These are phyloP conservation scores for Cliona cf. orientalis DNA, from an alignment of 37 sponge, comb jelly and placozoan species.

Conservation along the genomic window DNA sequence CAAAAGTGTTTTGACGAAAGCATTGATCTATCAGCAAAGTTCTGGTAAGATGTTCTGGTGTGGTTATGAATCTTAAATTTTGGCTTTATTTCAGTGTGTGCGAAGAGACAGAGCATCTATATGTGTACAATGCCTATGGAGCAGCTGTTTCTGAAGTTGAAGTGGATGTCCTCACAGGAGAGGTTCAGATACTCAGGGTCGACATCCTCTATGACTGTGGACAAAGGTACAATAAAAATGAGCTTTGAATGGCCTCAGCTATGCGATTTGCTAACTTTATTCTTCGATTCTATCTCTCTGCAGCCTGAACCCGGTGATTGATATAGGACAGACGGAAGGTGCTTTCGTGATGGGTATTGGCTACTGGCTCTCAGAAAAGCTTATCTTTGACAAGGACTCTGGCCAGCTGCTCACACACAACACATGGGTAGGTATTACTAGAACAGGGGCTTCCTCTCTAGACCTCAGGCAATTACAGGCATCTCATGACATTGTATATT, in stretches of 20 bases:
- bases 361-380: slow-evolving; percentile 79
- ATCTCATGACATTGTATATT: no score
- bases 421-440: slow-evolving; percentile 82
- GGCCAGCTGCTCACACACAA: slow-evolving; percentile 78
- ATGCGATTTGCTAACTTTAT: no score
- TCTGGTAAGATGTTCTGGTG: slow-evolving; percentile 3
- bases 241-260: no score
- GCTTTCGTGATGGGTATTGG: slow-evolving; percentile 88
- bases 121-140: slow-evolving; percentile 74
- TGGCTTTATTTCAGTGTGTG: slow-evolving; percentile 36
- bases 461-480: no score
- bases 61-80: slow-evolving; percentile 1
- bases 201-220: slow-evolving; percentile 93
- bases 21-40: slow-evolving; percentile 61
- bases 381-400: slow-evolving; percentile 57
- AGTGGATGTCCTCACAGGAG: slow-evolving; percentile 83
- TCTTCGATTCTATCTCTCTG: no score
- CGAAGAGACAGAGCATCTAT: slow-evolving; percentile 3
- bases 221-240: slow-evolving; percentile 68
- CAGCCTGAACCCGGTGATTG: slow-evolving; percentile 88
- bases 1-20: slow-evolving; percentile 42
- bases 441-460: no score
- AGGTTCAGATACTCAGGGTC: slow-evolving; percentile 61
- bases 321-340: slow-evolving; percentile 87
- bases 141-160: slow-evolving; percentile 68